phyloP scores from a whole-genome alignment of 1,140 invertebrate species.

The Pygmarrhopalites habei region DNA sequence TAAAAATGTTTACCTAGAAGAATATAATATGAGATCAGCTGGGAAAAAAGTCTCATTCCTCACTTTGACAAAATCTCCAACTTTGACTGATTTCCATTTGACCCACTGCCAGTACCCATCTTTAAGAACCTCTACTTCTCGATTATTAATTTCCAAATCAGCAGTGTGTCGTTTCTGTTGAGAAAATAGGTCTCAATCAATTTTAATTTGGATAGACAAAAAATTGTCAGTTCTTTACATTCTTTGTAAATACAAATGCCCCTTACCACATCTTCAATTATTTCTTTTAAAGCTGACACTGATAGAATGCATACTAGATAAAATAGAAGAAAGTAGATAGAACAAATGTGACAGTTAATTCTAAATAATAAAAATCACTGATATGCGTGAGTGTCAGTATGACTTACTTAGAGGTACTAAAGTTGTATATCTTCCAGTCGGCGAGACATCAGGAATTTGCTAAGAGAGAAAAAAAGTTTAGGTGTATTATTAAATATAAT shows the following conservation, averaged over 20 bases:
- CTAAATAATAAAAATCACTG: too few species aligned
- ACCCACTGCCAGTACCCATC: constrained; percentile 65
- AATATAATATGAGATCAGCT: background rate
- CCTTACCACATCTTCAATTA: constrained; percentile 88
- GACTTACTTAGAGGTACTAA: background rate
- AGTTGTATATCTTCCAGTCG: constrained; percentile 60
- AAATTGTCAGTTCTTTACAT: too few species aligned
- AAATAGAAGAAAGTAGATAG: too few species aligned
- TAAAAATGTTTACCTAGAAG: constrained; percentile 47
- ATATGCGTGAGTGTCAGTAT: background rate
- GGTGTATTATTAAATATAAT: too few species aligned
- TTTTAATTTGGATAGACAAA: too few species aligned
- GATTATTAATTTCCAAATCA: constrained; percentile 77
- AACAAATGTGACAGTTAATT: too few species aligned
- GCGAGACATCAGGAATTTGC: constrained; percentile 96
- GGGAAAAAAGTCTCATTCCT: background rate
- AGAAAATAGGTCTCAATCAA: constrained; percentile 47
- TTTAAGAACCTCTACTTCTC: constrained; percentile 69
- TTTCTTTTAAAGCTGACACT: constrained; percentile 91
- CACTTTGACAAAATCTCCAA: background rate
- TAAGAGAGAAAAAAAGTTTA: too few species aligned
- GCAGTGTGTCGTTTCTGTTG: constrained; percentile 1
- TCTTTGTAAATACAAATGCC: too few species aligned
- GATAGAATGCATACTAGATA: constrained; percentile 87
- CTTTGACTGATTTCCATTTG: constrained; percentile 41